phyloP scores from a whole-genome alignment of 1,140 invertebrate species.

The Linepithema humile region DNA sequence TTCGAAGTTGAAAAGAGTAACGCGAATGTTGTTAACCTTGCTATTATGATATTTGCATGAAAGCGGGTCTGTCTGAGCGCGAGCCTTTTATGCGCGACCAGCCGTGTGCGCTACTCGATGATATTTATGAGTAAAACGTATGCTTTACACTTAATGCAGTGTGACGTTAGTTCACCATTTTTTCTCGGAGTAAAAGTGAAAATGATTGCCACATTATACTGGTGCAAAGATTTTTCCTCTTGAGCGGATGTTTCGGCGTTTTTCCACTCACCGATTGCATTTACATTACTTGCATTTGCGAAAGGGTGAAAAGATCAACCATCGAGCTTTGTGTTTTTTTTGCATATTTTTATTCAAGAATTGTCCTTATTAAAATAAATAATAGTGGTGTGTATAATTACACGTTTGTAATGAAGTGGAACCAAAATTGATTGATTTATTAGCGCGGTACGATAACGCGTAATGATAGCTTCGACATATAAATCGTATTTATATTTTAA shows the following conservation, averaged over 20 bases:
- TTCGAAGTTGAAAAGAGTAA: conserved; percentile 13
- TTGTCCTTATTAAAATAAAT: conserved; percentile 21
- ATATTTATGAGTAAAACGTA: conserved; percentile 23
- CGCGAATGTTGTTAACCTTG: conserved; percentile 77
- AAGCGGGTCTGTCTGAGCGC: background rate
- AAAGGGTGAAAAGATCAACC: conserved; percentile 18
- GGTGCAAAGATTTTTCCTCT: conserved; percentile 45
- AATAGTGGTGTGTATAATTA: background rate
- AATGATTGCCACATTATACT: conserved; percentile 11
- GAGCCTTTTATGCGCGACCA: background rate
- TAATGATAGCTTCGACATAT: background rate
- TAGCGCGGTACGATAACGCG: background rate
- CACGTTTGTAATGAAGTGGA: background rate
- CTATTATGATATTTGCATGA: conserved; percentile 29
- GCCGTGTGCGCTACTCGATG: conserved; percentile 33
- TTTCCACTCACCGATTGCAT: background rate
- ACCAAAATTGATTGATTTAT: background rate
- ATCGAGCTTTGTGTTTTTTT: conserved; percentile 19
- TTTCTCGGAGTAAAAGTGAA: conserved; percentile 48
- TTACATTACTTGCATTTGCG: conserved; percentile 17
- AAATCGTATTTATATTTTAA: background rate
- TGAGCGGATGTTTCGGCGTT: conserved; percentile 7
- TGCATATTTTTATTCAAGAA: background rate
- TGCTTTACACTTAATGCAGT: conserved; percentile 13
- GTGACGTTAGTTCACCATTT: background rate